Base-by-base conservation (phyloP, 2,113 vertebrate species). In the cat (Felis catus) region DNA sequence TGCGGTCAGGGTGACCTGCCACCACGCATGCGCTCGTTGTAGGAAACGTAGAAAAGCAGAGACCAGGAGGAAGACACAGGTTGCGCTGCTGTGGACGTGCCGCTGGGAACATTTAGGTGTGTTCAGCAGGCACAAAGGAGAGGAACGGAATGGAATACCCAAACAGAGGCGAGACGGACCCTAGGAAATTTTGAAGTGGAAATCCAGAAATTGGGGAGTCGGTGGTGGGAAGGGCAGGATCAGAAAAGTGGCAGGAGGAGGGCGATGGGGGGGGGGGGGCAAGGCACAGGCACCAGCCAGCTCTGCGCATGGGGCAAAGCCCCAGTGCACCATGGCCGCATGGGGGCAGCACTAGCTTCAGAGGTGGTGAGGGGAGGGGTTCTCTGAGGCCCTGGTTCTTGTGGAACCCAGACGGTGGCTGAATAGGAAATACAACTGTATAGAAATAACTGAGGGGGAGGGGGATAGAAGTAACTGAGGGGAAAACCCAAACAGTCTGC, bases 1-100 rank as follows among this genome's bases (percentile, higher is more conserved):
- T 18, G 23, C 41, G 0, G 2, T 21, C 18, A 1, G 39, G 48
- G 7, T 0, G 7, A 4, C 33, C 71, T 25, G 1, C 4, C 15
- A 21, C 5, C 39, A 27, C 0, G 1, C 0, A 33, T 0, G 1
- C 0, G 33, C 1, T 1, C 4, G 27, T 10, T 18, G 71, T 0
- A 65, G 81, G 65, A 23, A 79, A 15, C 7, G 5, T 7, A 0
- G 39, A 27, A 68, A 25, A 13, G 29, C 51, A 45, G 58, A 4
- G 55, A 19, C 29, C 19, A 0, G 21, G 7, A 1, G 41, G 66
- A 16, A 29, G 29, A 25, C 55, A 1, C 31, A 31, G 1, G 29
- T 2, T 12, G 29, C 39, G 55, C 13, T 19, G 36, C 25, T 13
- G n/a, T 16, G 41, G 18, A 53, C 3, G 29, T 8, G 63, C 33